These are phyloP conservation scores for Bombus sibiricus DNA, from an alignment of 1,140 invertebrate species.

Conservation along the genomic window DNA sequence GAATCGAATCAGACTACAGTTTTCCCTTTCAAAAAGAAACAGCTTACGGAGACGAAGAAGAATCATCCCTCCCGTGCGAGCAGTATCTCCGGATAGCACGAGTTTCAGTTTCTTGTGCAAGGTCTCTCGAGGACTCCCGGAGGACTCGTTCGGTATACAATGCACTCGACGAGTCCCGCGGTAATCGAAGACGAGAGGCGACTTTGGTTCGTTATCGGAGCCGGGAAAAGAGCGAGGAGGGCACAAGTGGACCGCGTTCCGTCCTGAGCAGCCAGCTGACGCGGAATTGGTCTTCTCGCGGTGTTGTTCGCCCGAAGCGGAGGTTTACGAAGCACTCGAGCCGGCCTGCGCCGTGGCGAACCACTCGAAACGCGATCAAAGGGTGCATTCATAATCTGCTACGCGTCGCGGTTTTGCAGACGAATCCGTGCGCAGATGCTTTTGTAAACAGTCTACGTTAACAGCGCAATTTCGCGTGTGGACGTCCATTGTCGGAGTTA, in stretches of 20 bases:
- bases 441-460: slow-evolving; percentile 50
- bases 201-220: slow-evolving; percentile 35
- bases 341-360: slow-evolving; percentile 17
- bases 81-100: neutral
- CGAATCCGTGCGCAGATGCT: slow-evolving; percentile 26
- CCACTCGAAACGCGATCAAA: slow-evolving; percentile 63
- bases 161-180: slow-evolving; percentile 15
- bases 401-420: slow-evolving; percentile 59
- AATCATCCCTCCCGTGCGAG: slow-evolving; percentile 4
- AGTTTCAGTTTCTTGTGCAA: slow-evolving; percentile 4
- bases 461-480: neutral
- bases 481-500: neutral
- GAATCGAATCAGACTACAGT: neutral
- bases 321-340: slow-evolving; percentile 60
- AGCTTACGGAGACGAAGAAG: neutral
- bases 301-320: slow-evolving; percentile 19
- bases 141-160: slow-evolving; percentile 20
- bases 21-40: neutral
- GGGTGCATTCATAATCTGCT: slow-evolving; percentile 71
- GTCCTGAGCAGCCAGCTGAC: neutral
- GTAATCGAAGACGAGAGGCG: slow-evolving; percentile 35
- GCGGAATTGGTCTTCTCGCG: slow-evolving; percentile 54
- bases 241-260: slow-evolving; percentile 28
- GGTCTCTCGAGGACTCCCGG: slow-evolving; percentile 20
- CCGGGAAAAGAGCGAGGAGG: slow-evolving; percentile 29